Evolutionary conservation across 2,797 vertebrate species (phyloP).

Genomic region (Hozukius guyotensis): DNA sequence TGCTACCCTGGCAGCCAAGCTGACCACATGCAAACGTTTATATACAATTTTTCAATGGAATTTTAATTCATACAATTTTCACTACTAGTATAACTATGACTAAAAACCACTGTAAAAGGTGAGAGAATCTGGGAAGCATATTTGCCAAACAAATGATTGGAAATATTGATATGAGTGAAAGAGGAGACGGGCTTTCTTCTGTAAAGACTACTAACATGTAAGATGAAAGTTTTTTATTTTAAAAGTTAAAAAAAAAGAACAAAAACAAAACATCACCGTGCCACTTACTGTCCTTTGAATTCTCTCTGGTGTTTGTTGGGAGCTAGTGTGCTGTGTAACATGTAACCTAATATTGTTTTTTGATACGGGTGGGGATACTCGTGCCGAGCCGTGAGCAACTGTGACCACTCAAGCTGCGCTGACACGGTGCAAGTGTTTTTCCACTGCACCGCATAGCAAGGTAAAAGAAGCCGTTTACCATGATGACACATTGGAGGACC

Average conservation of each 20-base stretch:
- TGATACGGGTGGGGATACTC: slow-evolving; percentile 3
- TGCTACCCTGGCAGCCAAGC: not conserved
- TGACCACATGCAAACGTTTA: not conserved
- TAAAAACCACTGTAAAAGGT: not conserved
- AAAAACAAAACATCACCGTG: not conserved
- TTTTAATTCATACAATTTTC: not conserved
- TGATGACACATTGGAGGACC: not conserved
- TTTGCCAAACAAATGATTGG: not conserved
- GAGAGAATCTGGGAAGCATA: not conserved
- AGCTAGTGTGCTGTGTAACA: slow-evolving; percentile 3
- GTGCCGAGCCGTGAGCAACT: slow-evolving; percentile 2
- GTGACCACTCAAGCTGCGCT: slow-evolving; percentile 2
- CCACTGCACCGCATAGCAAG: not conserved
- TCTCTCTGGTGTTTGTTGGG: not conserved
- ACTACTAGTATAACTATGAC: not conserved
- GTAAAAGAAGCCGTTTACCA: not conserved
- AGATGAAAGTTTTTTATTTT: too few species aligned
- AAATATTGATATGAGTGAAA: not conserved
- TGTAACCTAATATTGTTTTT: slow-evolving; percentile 34
- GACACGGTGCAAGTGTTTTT: slow-evolving; percentile 4
- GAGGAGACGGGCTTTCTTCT: not conserved
- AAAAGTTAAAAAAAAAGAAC: too few species aligned
- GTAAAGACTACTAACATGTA: too few species aligned
- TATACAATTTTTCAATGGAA: not conserved
- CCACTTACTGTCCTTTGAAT: not conserved